phyloP scores from a whole-genome alignment of 37 sponge, comb jelly and placozoan species.

The Ephydatia muelleri region DNA sequence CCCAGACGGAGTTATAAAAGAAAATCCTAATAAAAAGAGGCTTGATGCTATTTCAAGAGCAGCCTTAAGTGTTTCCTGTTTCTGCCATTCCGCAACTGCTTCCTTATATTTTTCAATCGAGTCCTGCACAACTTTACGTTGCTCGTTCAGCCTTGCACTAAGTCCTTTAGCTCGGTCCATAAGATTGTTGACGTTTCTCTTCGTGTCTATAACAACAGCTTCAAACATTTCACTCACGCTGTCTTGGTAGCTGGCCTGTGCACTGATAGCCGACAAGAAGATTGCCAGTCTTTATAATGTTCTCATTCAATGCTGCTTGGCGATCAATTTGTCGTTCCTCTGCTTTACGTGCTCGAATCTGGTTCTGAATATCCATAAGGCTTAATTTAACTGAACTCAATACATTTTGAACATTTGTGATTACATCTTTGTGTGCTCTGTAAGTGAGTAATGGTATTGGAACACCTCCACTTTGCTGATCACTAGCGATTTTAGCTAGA shows the following conservation, averaged over 20 bases:
- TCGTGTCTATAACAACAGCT: background rate
- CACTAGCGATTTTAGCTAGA: background rate
- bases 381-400: background rate
- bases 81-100: background rate
- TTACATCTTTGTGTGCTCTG: background rate
- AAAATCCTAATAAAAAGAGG: background rate
- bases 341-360: constrained; percentile 12
- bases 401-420: constrained; percentile 12
- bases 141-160: background rate
- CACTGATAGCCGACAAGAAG: constrained; percentile 1
- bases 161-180: background rate
- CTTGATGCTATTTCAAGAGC: constrained; percentile 5
- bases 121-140: background rate
- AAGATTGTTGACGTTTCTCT: background rate
- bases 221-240: background rate
- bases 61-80: constrained; percentile 5
- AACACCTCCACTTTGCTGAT: background rate
- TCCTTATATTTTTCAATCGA: background rate
- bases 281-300: constrained; percentile 14
- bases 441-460: constrained; percentile 14
- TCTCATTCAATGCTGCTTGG: background rate
- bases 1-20: constrained; percentile 7
- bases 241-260: background rate
- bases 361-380: constrained; percentile 7
- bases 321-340: constrained; percentile 18